Conservation (phyloP, 2,797 vertebrate species). For the Chromis chromis region DNA sequence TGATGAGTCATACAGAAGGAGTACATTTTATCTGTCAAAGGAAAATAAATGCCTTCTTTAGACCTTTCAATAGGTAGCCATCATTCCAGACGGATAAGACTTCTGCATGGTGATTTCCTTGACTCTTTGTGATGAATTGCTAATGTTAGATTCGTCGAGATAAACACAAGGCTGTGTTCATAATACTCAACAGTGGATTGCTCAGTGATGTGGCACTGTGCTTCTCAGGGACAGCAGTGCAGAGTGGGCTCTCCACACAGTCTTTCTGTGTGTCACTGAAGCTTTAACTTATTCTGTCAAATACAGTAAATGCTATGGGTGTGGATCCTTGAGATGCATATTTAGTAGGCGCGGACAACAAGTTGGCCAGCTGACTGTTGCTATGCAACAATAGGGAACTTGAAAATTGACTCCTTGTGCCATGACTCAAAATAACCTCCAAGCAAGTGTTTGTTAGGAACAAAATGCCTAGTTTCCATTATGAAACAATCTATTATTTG, state of each 20-base stretch:
- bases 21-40: conserved; percentile 29
- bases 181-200: conserved; percentile 38
- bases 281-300: conserved; percentile 26
- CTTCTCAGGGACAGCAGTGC: conserved; percentile 17
- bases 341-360: conserved; percentile 53
- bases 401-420: conserved; percentile 41
- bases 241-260: background rate
- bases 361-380: conserved; percentile 64
- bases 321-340: conserved; percentile 58
- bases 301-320: conserved; percentile 45
- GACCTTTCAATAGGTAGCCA: conserved; percentile 14
- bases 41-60: conserved; percentile 43
- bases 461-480: conserved; percentile 2
- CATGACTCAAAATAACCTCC: conserved; percentile 53
- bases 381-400: conserved; percentile 68
- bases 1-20: conserved; percentile 50
- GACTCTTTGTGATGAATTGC: conserved; percentile 43
- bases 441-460: conserved; percentile 3
- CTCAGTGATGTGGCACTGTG: conserved; percentile 28
- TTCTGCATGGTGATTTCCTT: conserved; percentile 37
- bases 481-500: background rate
- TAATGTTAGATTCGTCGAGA: conserved; percentile 55
- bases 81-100: conserved; percentile 33
- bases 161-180: conserved; percentile 51
- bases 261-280: conserved; percentile 23